Evolutionary conservation across 2,888 invertebrate genomes (phyloP).

Genomic region (Cephonodes hylas): DNA sequence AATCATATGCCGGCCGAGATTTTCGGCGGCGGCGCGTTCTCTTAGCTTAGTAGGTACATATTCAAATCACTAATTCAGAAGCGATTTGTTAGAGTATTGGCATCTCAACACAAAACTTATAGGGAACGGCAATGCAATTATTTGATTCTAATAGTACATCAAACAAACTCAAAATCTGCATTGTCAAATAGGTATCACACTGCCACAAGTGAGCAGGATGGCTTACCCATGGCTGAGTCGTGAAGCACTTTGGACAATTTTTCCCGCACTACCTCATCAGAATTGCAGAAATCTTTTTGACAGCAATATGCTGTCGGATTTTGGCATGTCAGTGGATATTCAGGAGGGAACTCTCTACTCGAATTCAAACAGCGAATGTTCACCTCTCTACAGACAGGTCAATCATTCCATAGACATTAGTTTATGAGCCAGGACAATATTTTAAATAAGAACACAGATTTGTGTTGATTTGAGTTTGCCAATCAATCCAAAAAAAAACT

Average conservation of each 20-base stretch:
- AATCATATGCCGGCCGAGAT: slow-evolving; percentile 37
- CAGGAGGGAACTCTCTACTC: slow-evolving; percentile 79
- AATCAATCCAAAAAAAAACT: slow-evolving; percentile 35
- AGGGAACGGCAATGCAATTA: slow-evolving; percentile 69
- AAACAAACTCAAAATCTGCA: slow-evolving; percentile 75
- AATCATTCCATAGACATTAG: slow-evolving; percentile 61
- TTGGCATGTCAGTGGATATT: slow-evolving; percentile 67
- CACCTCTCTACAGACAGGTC: slow-evolving; percentile 66
- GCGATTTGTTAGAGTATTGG: slow-evolving; percentile 76
- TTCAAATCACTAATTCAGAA: slow-evolving; percentile 75
- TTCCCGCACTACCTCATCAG: slow-evolving; percentile 58
- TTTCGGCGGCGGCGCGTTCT: slow-evolving; percentile 42
- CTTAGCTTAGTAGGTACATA: slow-evolving; percentile 70
- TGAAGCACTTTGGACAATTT: slow-evolving; percentile 55
- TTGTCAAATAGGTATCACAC: slow-evolving; percentile 62
- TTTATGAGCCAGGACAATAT: slow-evolving; percentile 37
- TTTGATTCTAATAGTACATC: slow-evolving; percentile 70
- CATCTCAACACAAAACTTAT: slow-evolving; percentile 78
- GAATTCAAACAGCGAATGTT: slow-evolving; percentile 80
- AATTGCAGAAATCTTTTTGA: slow-evolving; percentile 71
- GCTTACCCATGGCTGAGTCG: slow-evolving; percentile 66
- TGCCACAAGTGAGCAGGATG: slow-evolving; percentile 56
- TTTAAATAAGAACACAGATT: slow-evolving; percentile 27
- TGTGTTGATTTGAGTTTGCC: slow-evolving; percentile 69
- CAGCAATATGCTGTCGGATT: slow-evolving; percentile 68